Evolutionary conservation across 2,797 vertebrate species (phyloP).

Genomic region (Smutsia gigantea): DNA sequence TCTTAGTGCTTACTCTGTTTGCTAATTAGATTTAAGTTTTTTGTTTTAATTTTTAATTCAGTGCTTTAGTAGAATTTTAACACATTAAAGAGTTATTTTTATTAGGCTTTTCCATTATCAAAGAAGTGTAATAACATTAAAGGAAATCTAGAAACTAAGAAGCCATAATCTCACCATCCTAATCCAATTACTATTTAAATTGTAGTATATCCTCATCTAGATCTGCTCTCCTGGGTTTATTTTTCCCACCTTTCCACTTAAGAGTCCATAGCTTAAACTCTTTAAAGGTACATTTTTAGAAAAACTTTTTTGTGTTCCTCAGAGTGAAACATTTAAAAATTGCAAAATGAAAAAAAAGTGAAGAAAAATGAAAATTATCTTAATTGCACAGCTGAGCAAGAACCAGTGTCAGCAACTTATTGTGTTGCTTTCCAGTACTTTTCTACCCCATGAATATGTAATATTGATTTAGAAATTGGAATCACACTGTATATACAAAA

Average conservation of each 20-base stretch:
- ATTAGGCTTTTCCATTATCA: conserved; percentile 6
- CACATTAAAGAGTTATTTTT: conserved; percentile 30
- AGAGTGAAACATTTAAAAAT: conserved; percentile 14
- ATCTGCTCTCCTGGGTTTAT: not conserved
- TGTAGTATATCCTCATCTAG: not conserved
- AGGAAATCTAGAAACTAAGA: conserved; percentile 34
- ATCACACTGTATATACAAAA: conserved; percentile 2
- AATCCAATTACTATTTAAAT: conserved; percentile 39
- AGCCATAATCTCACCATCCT: not conserved
- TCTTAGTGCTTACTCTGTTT: not conserved
- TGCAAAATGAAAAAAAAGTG: not conserved
- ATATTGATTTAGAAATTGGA: not conserved
- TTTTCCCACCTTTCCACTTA: not conserved
- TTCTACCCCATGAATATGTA: not conserved
- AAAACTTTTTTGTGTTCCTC: not conserved
- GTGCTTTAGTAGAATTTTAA: not conserved
- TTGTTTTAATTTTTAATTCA: conserved; percentile 50
- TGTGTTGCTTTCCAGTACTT: not conserved
- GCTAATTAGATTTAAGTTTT: not conserved
- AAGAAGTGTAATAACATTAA: not conserved
- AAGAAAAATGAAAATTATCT: not conserved
- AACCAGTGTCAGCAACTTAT: not conserved
- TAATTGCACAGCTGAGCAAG: not conserved
- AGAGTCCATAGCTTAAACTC: not conserved
- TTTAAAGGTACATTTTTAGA: conserved; percentile 18